These are phyloP conservation scores for Diuraphis noxia DNA, from an alignment of 1,140 invertebrate genomes.

Conservation along the genomic window DNA sequence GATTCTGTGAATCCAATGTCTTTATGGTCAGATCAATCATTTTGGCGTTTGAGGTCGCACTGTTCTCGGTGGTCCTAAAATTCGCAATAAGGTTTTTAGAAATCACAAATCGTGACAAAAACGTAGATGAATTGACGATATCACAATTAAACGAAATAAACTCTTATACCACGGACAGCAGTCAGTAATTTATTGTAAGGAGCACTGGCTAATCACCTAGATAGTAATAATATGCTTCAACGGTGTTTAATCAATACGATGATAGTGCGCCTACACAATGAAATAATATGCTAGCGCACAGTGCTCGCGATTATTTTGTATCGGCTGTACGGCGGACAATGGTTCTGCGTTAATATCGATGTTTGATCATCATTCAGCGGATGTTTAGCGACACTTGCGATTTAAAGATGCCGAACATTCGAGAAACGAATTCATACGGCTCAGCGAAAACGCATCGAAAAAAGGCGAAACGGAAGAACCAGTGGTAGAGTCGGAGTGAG, in stretches of 20 bases:
- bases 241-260: slow-evolving; percentile 37
- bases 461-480: neutral
- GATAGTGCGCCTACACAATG: slow-evolving; percentile 20
- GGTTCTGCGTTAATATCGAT: neutral
- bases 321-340: neutral
- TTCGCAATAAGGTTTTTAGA: neutral
- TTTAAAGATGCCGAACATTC: neutral
- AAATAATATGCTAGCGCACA: neutral
- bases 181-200: neutral
- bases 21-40: slow-evolving; percentile 88
- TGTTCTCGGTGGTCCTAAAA: neutral
- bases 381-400: neutral
- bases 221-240: neutral
- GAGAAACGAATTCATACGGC: neutral
- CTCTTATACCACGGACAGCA: neutral
- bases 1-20: slow-evolving; percentile 90
- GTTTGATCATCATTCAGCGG: neutral
- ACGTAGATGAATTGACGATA: neutral
- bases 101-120: neutral
- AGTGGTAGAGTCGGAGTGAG: neutral
- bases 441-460: neutral
- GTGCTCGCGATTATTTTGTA: neutral
- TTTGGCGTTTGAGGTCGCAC: slow-evolving; percentile 56
- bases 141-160: neutral
- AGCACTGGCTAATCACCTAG: slow-evolving; percentile 19